Base-by-base conservation (phyloP, 2,888 invertebrate species). In the Lumbricus terrestris region DNA sequence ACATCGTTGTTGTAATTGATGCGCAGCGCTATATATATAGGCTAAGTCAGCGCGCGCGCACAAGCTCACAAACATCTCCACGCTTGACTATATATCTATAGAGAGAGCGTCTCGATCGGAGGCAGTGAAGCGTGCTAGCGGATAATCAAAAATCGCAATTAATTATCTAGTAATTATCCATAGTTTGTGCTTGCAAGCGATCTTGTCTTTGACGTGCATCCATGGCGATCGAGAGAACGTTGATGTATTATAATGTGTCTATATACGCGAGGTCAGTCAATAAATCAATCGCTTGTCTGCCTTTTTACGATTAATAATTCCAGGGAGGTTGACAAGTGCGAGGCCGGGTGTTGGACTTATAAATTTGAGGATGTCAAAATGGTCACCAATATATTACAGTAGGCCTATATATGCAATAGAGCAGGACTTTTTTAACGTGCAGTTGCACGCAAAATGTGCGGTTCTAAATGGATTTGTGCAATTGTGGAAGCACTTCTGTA, bases 111-210 rank as follows among this genome's bases (percentile, higher is more conserved):
- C 69, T 29, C 69, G 29, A 6, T 29, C 69, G 29, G 0, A n/a
- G 4, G 69, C 69, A 8, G 69, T 69, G 29, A n/a, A 69, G 69
- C 69, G 69, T n/a, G n/a, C 0, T 6, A 8, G 11, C 29, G 69
- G n/a, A 69, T 69, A 69, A 69, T 69, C 69, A 69, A 69, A 69
- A 69, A 69, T 69, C 69, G 69, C 69, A 69, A 69, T 69, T 69
- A 69, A 69, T 69, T 69, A 69, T n/a, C 29, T 29, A 69, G 69
- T 69, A 69, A 69, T 69, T 69, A 69, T 69, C 69, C 4, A n/a
- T n/a, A 69, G 69, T 69, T 69, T 69, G 69, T 29, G 69, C 69
- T 29, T n/a, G n/a, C n/a, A 13, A n/a, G 69, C 69, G 29, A 29
- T 69, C 69, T 69, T n/a, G n/a, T 69, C 69, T 69, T 69, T 8